Evolutionary conservation across 2,113 vertebrate species (phyloP), one percentile per base, ranked within the genome.

Genomic region (Chloropsis cyanopogon): DNA sequence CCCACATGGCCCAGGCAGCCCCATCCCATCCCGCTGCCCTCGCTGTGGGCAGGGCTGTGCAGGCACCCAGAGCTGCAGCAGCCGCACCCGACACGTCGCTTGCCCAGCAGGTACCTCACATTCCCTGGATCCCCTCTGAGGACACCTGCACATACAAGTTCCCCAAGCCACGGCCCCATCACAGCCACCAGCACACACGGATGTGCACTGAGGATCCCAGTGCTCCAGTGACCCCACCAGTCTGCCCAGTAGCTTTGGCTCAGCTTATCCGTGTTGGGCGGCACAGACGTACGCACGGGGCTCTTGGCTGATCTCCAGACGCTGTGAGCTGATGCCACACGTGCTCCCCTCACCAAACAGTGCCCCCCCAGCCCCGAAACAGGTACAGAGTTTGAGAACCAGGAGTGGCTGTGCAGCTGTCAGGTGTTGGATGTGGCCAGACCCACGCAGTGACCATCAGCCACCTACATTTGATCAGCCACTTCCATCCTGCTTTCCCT

Each of bases 71-170:
- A 41, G 61, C 61, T 68, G 78, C 46, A 46, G 41, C 29, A 39
- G 31, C 39, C 2, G 4, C 29, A 12, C 20, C 13, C 13, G 78
- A 29, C 49, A 37, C 0, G 0, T 24, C 2, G 1, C 14, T 33
- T 69, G 49, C n/a, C 56, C 39, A 35, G 56, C 6, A 33, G 23
- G 37, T 37, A n/a, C n/a, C 50, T 65, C 23, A 2, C 3, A 4
- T 60, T 82, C 70, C 33, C 69, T 35, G 76, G n/a, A 33, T 46
- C 53, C 28, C 25, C 19, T 19, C 31, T 85, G 52, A 35, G 21
- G 46, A 81, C 42, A 47, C n/a, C 28, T 14, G n/a, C 39, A n/a
- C 5, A 0, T 42, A 8, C 0, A 1, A 26, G 35, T 33, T 37
- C 76, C 33, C 9, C 35, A 22, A 46, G 52, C 33, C 39, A 50